These are phyloP conservation scores for Sialis fuliginosa DNA, from an alignment of 2,888 invertebrate species.

Conservation along the genomic window DNA sequence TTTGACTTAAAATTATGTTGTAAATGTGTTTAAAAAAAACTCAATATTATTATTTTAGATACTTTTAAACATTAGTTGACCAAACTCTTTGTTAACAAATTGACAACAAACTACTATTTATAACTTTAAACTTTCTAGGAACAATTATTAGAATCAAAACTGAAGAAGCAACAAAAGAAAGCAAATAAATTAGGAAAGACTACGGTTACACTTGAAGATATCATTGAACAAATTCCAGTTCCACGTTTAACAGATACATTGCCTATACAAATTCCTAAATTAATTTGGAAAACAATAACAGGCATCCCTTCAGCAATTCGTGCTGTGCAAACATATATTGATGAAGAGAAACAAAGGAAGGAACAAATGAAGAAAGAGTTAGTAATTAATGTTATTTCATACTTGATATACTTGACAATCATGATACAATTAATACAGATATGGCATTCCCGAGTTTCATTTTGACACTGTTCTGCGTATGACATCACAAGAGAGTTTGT, in stretches of 20 bases:
- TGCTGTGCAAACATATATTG: conserved; percentile 13
- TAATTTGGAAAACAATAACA: conserved; percentile 41
- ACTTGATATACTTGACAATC: not conserved
- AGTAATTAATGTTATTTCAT: not conserved
- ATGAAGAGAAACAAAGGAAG: conserved; percentile 8
- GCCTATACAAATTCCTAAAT: conserved; percentile 65
- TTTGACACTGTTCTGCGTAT: too few species aligned
- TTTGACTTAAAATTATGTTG: not conserved
- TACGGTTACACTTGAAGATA: conserved; percentile 39
- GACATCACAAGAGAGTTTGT: too few species aligned
- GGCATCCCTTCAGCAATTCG: conserved; percentile 36
- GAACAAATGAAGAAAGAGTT: conserved; percentile 1
- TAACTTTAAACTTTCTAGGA: conserved; percentile 30
- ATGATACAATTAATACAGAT: too few species aligned
- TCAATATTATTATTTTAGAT: too few species aligned
- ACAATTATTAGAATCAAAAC: conserved; percentile 48
- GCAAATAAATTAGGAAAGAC: conserved; percentile 38
- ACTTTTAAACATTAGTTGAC: too few species aligned
- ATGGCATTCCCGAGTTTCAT: too few species aligned
- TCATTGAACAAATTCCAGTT: conserved; percentile 47
- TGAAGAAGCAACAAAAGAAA: conserved; percentile 48
- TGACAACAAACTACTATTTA: too few species aligned
- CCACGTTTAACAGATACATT: conserved; percentile 59
- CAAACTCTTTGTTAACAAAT: too few species aligned
- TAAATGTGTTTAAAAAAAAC: too few species aligned